phyloP scores from a whole-genome alignment of 2,113 vertebrate species.

The Narcine bancroftii region DNA sequence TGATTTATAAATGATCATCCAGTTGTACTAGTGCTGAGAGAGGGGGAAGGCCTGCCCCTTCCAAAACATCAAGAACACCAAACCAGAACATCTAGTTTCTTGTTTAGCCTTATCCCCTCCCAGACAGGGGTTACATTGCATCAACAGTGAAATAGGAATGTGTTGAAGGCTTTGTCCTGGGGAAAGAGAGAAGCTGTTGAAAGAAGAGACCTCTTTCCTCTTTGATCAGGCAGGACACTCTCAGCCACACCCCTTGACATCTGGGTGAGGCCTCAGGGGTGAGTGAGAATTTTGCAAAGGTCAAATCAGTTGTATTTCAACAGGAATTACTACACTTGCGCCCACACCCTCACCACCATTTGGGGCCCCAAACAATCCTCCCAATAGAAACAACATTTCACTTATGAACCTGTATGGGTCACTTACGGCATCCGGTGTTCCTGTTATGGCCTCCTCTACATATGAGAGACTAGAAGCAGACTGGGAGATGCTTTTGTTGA shows the following conservation, averaged over 20 bases:
- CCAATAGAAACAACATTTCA: too few species aligned
- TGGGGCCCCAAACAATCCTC: too few species aligned
- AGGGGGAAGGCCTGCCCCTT: neutral
- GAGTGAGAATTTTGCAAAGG: neutral
- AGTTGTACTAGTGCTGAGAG: neutral
- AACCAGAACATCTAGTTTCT: neutral
- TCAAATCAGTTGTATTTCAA: neutral
- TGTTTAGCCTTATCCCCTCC: neutral
- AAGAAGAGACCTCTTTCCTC: neutral
- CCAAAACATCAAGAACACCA: neutral
- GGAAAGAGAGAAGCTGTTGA: neutral
- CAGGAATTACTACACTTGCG: too few species aligned
- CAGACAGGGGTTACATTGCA: neutral
- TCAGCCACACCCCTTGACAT: neutral
- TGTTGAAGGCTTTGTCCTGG: neutral
- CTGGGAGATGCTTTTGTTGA: too few species aligned
- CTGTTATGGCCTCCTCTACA: too few species aligned
- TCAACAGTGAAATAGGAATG: neutral
- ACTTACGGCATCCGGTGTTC: too few species aligned
- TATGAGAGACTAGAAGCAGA: too few species aligned
- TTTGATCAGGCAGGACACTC: neutral
- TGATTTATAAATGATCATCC: neutral
- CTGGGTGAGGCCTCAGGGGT: neutral
- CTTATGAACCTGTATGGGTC: too few species aligned
- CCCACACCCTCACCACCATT: too few species aligned